Evolutionary conservation across 2,113 vertebrate species (phyloP), one percentile per base, ranked within the genome.

Genomic region (Tamias sibiricus): DNA sequence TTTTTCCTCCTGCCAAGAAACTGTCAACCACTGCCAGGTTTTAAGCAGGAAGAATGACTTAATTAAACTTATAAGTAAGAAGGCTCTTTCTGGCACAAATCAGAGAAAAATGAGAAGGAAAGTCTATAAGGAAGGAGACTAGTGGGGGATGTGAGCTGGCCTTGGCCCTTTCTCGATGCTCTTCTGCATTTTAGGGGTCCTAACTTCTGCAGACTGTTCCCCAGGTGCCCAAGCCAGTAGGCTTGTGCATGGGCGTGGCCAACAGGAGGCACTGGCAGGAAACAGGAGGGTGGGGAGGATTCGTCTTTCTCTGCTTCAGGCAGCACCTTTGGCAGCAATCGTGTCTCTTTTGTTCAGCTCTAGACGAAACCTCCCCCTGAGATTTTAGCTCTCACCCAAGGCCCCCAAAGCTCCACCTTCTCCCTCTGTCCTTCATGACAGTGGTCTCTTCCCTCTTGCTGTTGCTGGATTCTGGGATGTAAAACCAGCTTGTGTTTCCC

Each of bases 1-100:
- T 47, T 47, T 32, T 93, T 89, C 89, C 35, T 87, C 84, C 49
- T 94, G 91, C 83, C 68, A 80, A 68, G 90, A 82, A 89, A 66
- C 87, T 75, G 52, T 81, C 74, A 85, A 28, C 80, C 40, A 37
- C 35, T 62, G 79, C 54, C 87, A 94, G 16, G 37, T 57, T 81
- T 74, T 96, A 90, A 87, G 75, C 83, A 87, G 84, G 87, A 80
- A 11, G 72, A 84, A 40, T 35, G 69, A 49, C 81, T 90, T 76
- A 74, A 66, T 54, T 82, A 66, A 74, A 37, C 83, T 95, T 75
- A 6, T 90, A 87, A 93, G 74, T 49, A 85, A 74, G 44, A 81
- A 81, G 49, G 83, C 82, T 87, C 42, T 62, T 88, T 77, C 76
- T 95, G 81, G 85, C 82, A n/a, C 44, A 42, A 49, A 40, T 28